Conservation (phyloP, 1,140 invertebrate species). For the Pseudomyrmex concolor region DNA sequence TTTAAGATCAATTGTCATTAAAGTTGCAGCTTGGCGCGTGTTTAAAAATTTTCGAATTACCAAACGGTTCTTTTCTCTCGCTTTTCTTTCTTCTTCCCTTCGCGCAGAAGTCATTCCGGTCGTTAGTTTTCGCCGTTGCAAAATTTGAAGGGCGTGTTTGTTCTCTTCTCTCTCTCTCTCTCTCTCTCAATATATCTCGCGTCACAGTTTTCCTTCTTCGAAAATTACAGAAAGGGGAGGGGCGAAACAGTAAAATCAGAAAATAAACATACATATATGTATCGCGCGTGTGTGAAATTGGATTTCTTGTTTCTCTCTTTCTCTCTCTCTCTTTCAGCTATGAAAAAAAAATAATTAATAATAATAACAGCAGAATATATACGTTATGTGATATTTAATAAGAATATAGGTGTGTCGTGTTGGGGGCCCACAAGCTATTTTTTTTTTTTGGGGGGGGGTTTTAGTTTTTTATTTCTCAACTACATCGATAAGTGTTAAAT, state of each 20-base stretch:
- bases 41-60: slow-evolving; percentile 34
- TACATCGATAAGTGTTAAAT: slow-evolving; percentile 79
- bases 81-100: not conserved
- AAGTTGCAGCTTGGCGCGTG: slow-evolving; percentile 35
- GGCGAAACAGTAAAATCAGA: slow-evolving; percentile 57
- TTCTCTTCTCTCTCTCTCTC: not conserved
- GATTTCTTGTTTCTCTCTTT: slow-evolving; percentile 62
- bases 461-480: slow-evolving; percentile 65
- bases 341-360: slow-evolving; percentile 70
- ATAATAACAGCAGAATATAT: slow-evolving; percentile 81
- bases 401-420: slow-evolving; percentile 77
- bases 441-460: no score
- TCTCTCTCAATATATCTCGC: not conserved
- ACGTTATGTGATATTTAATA: slow-evolving; percentile 84
- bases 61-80: not conserved
- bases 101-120: slow-evolving; percentile 34
- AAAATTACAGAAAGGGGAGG: slow-evolving; percentile 66
- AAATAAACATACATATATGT: slow-evolving; percentile 65
- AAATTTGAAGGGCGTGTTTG: slow-evolving; percentile 12
- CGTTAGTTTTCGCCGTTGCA: slow-evolving; percentile 4
- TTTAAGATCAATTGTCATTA: no score
- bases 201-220: slow-evolving; percentile 43
- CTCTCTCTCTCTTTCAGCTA: slow-evolving; percentile 76
- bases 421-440: slow-evolving; percentile 75
- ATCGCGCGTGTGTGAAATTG: slow-evolving; percentile 61